These are phyloP conservation scores for Drosophila sulfurigaster DNA, from an alignment of 1,140 invertebrate genomes.

Conservation along the genomic window DNA sequence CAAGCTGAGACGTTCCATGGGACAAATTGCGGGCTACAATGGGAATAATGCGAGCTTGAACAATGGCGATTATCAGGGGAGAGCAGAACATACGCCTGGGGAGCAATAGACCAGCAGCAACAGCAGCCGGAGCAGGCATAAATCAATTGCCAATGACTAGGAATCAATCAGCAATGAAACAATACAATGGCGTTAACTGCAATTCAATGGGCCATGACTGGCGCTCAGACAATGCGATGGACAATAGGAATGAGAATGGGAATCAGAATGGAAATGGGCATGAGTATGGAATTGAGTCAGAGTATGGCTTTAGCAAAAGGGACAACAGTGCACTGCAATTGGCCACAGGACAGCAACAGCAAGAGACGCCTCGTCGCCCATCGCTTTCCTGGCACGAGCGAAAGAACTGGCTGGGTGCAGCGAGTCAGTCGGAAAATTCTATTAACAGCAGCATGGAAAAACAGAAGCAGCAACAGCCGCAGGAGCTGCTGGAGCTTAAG, in stretches of 20 bases:
- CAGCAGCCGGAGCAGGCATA: slow-evolving; percentile 35
- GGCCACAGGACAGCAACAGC: slow-evolving; percentile 42
- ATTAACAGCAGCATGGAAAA: slow-evolving; percentile 68
- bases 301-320: slow-evolving; percentile 18
- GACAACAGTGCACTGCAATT: slow-evolving; percentile 58
- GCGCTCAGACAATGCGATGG: slow-evolving; percentile 47
- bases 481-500: slow-evolving; percentile 53
- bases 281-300: slow-evolving; percentile 9
- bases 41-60: slow-evolving; percentile 40
- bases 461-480: slow-evolving; percentile 33
- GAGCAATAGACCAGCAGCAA: neutral
- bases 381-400: slow-evolving; percentile 35
- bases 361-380: slow-evolving; percentile 17
- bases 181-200: slow-evolving; percentile 64
- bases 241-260: neutral
- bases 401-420: slow-evolving; percentile 66
- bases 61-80: slow-evolving; percentile 35
- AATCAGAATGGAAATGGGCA: slow-evolving; percentile 5
- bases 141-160: slow-evolving; percentile 74
- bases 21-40: slow-evolving; percentile 49
- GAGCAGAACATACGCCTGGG: slow-evolving; percentile 6
- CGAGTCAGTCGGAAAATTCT: slow-evolving; percentile 76
- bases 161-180: slow-evolving; percentile 79
- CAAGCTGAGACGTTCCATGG: slow-evolving; percentile 39
- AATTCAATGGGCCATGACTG: slow-evolving; percentile 38